phyloP scores from a whole-genome alignment of 2,888 invertebrate species.

The Tineola bisselliella region DNA sequence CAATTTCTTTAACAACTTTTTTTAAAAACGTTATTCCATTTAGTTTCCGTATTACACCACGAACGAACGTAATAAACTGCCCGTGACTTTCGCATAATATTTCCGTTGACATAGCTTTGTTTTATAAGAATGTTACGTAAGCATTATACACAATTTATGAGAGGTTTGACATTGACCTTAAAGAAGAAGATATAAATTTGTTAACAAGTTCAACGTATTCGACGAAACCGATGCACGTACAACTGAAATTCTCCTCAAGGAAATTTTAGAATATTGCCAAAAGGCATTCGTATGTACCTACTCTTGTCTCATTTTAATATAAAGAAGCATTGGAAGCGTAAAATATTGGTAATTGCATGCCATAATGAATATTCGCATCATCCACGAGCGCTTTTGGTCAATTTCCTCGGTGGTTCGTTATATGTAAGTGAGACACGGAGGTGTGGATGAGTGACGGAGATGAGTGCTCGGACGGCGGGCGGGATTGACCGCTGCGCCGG shows the following conservation, averaged over 20 bases:
- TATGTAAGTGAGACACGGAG: not conserved
- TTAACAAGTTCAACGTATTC: not conserved
- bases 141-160: too few relatives aligned
- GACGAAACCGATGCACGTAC: not conserved
- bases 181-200: not conserved
- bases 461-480: slow-evolving; percentile 5
- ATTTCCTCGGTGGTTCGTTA: not conserved
- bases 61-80: too few relatives aligned
- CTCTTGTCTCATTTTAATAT: not conserved
- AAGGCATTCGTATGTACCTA: not conserved
- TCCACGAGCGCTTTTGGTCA: not conserved
- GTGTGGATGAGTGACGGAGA: slow-evolving; percentile 11
- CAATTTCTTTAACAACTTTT: too few relatives aligned
- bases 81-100: too few relatives aligned
- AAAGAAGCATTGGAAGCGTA: slow-evolving; percentile 54
- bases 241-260: not conserved
- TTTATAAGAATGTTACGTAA: too few relatives aligned
- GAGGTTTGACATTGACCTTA: too few relatives aligned
- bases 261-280: not conserved
- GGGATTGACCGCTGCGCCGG: slow-evolving; percentile 11
- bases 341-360: slow-evolving; percentile 11
- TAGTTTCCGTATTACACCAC: too few relatives aligned
- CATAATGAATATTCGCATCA: not conserved
- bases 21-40: too few relatives aligned
- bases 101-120: too few relatives aligned